A percentile compares a stretch with the other conserved stretches of the same genome.
These are phyloP conservation scores for Unio delphinus DNA, from an alignment of 2,888 invertebrate genomes.

Conservation along the genomic window DNA sequence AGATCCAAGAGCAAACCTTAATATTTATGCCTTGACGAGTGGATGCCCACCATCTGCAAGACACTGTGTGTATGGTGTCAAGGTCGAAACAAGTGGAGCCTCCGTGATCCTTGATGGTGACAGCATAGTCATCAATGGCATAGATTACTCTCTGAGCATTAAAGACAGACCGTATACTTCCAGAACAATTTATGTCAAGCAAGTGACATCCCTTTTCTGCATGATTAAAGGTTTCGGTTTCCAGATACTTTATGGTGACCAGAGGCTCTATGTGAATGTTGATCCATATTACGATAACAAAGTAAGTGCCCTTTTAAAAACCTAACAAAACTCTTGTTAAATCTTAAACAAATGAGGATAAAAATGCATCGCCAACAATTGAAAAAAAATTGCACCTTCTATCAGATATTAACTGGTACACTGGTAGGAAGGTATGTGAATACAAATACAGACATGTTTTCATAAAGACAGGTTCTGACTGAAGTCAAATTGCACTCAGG, in stretches of 20 bases:
- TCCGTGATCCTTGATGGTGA: constrained; percentile 23
- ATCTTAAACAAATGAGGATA: too few species aligned
- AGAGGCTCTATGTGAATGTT: constrained; percentile 28
- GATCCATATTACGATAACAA: constrained; percentile 36
- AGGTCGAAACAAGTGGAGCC: constrained; percentile 23
- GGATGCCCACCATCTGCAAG: constrained; percentile 23
- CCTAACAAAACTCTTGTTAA: too few species aligned
- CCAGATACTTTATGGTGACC: constrained; percentile 24
- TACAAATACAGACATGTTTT: too few species aligned
- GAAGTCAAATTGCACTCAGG: too few species aligned
- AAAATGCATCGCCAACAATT: too few species aligned
- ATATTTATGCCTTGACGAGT: constrained; percentile 21
- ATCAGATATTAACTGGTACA: too few species aligned
- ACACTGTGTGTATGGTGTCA: constrained; percentile 28
- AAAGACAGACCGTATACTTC: constrained; percentile 11
- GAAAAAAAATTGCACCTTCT: too few species aligned
- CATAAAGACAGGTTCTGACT: too few species aligned
- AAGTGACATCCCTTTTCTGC: background rate
- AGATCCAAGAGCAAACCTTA: constrained; percentile 24
- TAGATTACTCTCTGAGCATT: constrained; percentile 17
- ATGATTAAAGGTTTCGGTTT: constrained; percentile 50
- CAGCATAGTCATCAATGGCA: constrained; percentile 25
- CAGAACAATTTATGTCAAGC: background rate
- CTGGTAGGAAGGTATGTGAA: too few species aligned
- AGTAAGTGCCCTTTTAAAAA: constrained; percentile 10